Percentiles rank a stretch among this genome's conserved stretches.
Evolutionary conservation across 2,888 invertebrate species (phyloP).

Genomic region (Lepidochitona cinerea): DNA sequence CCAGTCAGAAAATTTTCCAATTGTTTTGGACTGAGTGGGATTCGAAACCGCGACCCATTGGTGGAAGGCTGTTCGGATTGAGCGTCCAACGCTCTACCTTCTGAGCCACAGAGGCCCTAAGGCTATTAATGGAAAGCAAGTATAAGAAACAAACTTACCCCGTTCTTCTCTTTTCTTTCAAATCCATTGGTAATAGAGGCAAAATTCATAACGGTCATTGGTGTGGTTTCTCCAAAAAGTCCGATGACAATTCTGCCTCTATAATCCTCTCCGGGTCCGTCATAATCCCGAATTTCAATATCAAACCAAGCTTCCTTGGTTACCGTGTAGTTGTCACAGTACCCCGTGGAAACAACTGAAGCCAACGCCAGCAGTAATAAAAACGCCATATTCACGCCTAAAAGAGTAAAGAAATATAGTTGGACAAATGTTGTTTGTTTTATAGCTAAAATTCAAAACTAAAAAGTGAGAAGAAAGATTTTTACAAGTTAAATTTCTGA

Average conservation of each 20-base stretch:
- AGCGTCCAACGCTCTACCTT: too few species aligned
- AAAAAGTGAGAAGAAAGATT: too few species aligned
- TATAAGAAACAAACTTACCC: too few species aligned
- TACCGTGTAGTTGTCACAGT: slow-evolving; percentile 40
- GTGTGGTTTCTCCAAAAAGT: slow-evolving; percentile 67
- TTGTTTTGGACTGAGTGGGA: too few species aligned
- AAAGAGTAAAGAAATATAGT: not conserved
- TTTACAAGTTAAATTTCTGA: too few species aligned
- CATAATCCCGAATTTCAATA: slow-evolving; percentile 40
- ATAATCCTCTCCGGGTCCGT: slow-evolving; percentile 36
- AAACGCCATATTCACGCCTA: not conserved
- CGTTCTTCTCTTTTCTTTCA: slow-evolving; percentile 43
- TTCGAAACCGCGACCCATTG: too few species aligned
- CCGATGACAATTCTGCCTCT: slow-evolving; percentile 43
- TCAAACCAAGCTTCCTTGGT: slow-evolving; percentile 57
- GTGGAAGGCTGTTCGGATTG: too few species aligned
- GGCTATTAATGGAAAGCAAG: too few species aligned
- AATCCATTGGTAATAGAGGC: slow-evolving; percentile 62
- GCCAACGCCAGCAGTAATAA: not conserved
- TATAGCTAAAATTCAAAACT: too few species aligned
- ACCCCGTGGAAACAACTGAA: not conserved
- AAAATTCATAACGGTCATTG: slow-evolving; percentile 70
- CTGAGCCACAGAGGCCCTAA: too few species aligned
- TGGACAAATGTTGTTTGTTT: too few species aligned
- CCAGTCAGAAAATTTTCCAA: too few species aligned